These are phyloP conservation scores for Petrocephalus sullivani DNA, from an alignment of 2,797 vertebrate genomes.

Conservation along the genomic window DNA sequence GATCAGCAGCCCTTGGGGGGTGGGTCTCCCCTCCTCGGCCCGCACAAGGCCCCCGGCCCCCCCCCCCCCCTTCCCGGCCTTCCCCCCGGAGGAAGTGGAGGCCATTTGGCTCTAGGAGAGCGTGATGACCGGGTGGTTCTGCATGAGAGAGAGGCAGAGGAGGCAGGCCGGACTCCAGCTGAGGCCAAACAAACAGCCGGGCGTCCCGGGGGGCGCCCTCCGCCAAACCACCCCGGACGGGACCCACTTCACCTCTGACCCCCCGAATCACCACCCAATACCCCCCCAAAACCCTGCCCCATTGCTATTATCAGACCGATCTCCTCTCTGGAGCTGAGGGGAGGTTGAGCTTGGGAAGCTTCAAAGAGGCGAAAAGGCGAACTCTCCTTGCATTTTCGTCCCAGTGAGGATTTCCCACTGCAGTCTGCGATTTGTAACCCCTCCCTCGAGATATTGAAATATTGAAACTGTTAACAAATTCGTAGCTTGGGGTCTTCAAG, in stretches of 20 bases:
- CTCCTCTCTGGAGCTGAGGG: conserved; percentile 9
- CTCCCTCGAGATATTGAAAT: neutral
- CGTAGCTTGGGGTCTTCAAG: neutral
- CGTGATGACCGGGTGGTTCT: conserved; percentile 51
- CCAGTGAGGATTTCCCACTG: conserved; percentile 23
- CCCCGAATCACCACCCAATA: neutral
- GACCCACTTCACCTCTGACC: conserved; percentile 38
- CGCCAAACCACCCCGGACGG: conserved; percentile 44
- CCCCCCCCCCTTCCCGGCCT: neutral
- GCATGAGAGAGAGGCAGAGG: conserved; percentile 30
- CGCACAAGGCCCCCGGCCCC: neutral
- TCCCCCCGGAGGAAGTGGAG: conserved; percentile 16
- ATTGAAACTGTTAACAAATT: neutral
- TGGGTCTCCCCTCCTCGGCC: neutral
- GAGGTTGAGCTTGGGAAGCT: conserved; percentile 26
- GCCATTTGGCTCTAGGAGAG: conserved; percentile 62
- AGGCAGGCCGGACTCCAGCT: conserved; percentile 48
- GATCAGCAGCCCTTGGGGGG: neutral
- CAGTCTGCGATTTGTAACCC: neutral
- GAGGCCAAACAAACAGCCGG: conserved; percentile 66
- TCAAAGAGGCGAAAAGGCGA: conserved; percentile 29
- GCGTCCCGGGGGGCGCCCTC: conserved; percentile 43
- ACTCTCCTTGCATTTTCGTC: conserved; percentile 31
- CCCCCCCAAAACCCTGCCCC: neutral
- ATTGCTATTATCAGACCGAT: conserved; percentile 20